Conservation (phyloP, 2,888 invertebrate species). For the Drosophila paramelanica region DNA sequence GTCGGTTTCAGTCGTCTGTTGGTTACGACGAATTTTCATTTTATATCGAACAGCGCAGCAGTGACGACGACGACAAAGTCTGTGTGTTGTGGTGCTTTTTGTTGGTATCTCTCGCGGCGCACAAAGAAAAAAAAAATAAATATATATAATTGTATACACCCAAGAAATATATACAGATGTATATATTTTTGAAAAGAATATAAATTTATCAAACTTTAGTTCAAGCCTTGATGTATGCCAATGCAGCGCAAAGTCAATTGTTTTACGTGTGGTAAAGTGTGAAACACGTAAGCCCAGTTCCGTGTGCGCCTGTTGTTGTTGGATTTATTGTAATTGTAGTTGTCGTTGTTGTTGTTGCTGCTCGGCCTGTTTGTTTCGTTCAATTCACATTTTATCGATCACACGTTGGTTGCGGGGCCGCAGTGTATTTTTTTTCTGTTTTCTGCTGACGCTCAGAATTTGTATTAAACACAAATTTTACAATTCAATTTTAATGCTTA, state of each 20-base stretch:
- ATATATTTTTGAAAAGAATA: slow-evolving; percentile 4
- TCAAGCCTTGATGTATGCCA: slow-evolving; percentile 30
- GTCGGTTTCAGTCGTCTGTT: slow-evolving; percentile 57
- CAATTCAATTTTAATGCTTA: slow-evolving; percentile 62
- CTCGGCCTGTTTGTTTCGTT: slow-evolving; percentile 36
- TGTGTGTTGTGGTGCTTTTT: slow-evolving; percentile 58
- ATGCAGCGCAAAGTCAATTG: slow-evolving; percentile 45
- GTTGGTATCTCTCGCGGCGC: slow-evolving; percentile 62
- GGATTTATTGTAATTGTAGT: slow-evolving; percentile 26
- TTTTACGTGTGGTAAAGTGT: slow-evolving; percentile 44
- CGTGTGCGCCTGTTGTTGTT: slow-evolving; percentile 32
- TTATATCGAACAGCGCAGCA: slow-evolving; percentile 76
- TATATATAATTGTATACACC: slow-evolving; percentile 50
- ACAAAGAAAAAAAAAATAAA: slow-evolving; percentile 41
- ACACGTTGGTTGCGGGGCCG: slow-evolving; percentile 57
- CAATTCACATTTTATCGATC: slow-evolving; percentile 63
- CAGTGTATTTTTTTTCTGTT: slow-evolving; percentile 29
- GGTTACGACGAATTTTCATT: slow-evolving; percentile 77
- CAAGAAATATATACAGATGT: slow-evolving; percentile 22
- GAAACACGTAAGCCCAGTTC: slow-evolving; percentile 61
- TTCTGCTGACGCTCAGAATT: slow-evolving; percentile 43
- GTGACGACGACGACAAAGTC: slow-evolving; percentile 53
- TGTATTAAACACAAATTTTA: slow-evolving; percentile 34
- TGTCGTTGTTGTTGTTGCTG: slow-evolving; percentile 20
- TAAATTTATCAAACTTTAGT: slow-evolving; percentile 7